phyloP scores from a whole-genome alignment of 2,888 invertebrate species.

The Mesodorylaimus sp. region DNA sequence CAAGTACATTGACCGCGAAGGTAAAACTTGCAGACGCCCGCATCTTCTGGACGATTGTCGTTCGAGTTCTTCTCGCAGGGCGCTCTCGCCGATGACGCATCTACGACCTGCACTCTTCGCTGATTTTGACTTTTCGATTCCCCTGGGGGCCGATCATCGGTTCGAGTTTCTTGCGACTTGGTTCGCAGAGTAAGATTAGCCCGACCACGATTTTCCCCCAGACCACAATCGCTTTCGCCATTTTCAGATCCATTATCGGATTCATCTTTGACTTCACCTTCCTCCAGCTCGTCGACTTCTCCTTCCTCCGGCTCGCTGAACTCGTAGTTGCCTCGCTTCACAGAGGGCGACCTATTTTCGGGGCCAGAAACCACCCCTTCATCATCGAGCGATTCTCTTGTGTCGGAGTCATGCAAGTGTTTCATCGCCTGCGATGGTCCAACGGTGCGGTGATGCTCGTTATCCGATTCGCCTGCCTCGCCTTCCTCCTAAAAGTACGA shows the following conservation, averaged over 20 bases:
- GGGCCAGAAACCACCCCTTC: background rate
- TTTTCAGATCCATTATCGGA: background rate
- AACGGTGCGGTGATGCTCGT: background rate
- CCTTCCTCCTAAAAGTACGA: too few relatives aligned
- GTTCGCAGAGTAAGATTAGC: background rate
- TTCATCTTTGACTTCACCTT: constrained; percentile 31
- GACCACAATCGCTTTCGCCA: background rate
- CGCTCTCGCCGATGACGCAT: too few relatives aligned
- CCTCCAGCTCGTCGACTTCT: constrained; percentile 30
- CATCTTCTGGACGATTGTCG: constrained; percentile 11
- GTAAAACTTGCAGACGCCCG: constrained; percentile 29
- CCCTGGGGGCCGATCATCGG: background rate
- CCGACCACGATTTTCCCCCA: background rate
- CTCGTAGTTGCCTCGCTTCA: background rate
- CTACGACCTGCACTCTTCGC: too few relatives aligned
- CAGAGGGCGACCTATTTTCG: background rate
- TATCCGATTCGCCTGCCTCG: background rate
- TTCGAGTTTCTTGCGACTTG: background rate
- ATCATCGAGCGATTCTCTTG: background rate
- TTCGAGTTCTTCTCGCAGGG: too few relatives aligned
- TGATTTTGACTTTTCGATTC: background rate
- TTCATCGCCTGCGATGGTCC: background rate
- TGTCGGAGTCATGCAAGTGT: background rate
- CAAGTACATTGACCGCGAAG: constrained; percentile 32
- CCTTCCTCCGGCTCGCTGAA: background rate